phyloP scores from a whole-genome alignment of 2,113 vertebrate species.

The Leptobrachium ailaonicum region DNA sequence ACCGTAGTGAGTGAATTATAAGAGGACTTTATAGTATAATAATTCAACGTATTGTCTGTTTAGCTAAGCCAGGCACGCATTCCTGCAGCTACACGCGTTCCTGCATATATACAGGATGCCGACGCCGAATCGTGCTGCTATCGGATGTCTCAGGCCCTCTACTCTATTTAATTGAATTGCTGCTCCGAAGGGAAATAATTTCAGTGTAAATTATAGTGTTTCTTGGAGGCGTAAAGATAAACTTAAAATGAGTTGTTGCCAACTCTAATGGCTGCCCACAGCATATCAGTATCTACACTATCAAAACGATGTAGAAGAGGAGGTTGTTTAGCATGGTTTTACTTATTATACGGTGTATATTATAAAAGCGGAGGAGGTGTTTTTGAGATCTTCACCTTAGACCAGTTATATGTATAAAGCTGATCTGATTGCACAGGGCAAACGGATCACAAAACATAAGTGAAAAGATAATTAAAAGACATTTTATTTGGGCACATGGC shows the following conservation, averaged over 20 bases:
- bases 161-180: constrained; percentile 23
- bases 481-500: too few relatives aligned
- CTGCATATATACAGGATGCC: constrained; percentile 2
- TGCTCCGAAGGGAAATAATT: not conserved
- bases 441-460: too few relatives aligned
- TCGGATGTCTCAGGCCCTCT: not conserved
- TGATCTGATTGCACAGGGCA: too few relatives aligned
- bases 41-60: constrained; percentile 10
- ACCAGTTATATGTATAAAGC: too few relatives aligned
- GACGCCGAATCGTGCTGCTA: not conserved
- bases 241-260: constrained; percentile 7
- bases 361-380: not conserved
- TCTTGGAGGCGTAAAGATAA: not conserved
- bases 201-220: not conserved
- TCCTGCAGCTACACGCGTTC: constrained; percentile 14
- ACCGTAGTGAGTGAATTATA: too few relatives aligned
- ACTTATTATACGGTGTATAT: not conserved
- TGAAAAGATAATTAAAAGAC: too few relatives aligned
- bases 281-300: not conserved
- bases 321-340: constrained; percentile 13
- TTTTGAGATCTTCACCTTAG: too few relatives aligned
- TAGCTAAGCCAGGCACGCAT: constrained; percentile 19
- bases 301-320: not conserved
- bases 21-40: not conserved
- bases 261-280: too few relatives aligned